Evolutionary conservation across 2,888 invertebrate species (phyloP).

Genomic region (Crocallis elinguaria): DNA sequence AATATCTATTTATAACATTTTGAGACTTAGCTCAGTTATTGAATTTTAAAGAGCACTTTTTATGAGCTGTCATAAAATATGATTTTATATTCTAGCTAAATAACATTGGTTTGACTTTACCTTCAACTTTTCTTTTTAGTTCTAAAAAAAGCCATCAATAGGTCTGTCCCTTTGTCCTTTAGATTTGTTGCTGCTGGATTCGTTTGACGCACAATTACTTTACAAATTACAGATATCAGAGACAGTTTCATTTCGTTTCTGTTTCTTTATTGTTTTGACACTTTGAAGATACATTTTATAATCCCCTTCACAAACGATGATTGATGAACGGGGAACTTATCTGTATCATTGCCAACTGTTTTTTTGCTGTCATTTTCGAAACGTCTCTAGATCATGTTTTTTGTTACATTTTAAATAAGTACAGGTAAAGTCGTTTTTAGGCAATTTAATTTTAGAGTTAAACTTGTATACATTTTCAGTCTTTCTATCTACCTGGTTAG

Average conservation of each 20-base stretch:
- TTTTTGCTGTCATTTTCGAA: constrained; percentile 12
- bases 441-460: too few relatives aligned
- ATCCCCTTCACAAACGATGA: constrained; percentile 24
- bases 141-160: background rate
- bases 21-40: too few relatives aligned
- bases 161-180: constrained; percentile 14
- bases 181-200: constrained; percentile 1
- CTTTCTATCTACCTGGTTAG: too few relatives aligned
- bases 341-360: constrained; percentile 28
- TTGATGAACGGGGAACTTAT: constrained; percentile 27
- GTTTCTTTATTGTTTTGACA: constrained; percentile 17
- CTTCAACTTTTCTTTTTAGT: background rate
- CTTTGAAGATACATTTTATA: constrained; percentile 21
- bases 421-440: too few relatives aligned
- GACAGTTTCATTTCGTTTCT: constrained; percentile 6
- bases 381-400: too few relatives aligned
- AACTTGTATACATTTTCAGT: too few relatives aligned
- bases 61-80: too few relatives aligned
- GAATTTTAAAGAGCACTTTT: too few relatives aligned
- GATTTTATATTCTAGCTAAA: background rate
- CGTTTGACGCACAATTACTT: constrained; percentile 10
- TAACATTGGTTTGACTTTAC: background rate
- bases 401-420: too few relatives aligned
- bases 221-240: constrained; percentile 2
- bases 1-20: too few relatives aligned